Conservation (phyloP, 1,140 invertebrate species). For the Bombus pyrosoma region DNA sequence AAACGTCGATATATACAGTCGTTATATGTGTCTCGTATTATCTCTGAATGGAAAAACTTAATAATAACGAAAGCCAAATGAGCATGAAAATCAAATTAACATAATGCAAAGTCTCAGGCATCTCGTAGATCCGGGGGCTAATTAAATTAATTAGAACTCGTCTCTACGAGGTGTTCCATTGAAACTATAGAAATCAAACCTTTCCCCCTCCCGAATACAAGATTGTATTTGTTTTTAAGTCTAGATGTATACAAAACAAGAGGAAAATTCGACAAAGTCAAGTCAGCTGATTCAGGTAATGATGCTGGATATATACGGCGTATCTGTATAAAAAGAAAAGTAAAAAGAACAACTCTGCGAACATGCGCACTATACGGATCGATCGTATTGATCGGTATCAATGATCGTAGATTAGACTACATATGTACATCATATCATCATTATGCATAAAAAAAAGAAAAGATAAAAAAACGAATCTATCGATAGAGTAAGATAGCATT, state of each 20-base stretch:
- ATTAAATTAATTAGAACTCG: slow-evolving; percentile 44
- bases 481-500: slow-evolving; percentile 68
- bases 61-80: slow-evolving; percentile 65
- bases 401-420: slow-evolving; percentile 60
- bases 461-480: slow-evolving; percentile 58
- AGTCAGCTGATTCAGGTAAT: slow-evolving; percentile 31
- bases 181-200: slow-evolving; percentile 62
- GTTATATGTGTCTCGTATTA: slow-evolving; percentile 57
- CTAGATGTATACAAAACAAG: slow-evolving; percentile 58
- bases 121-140: slow-evolving; percentile 39
- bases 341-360: not conserved
- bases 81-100: slow-evolving; percentile 72
- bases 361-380: slow-evolving; percentile 28
- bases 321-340: slow-evolving; percentile 12
- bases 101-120: slow-evolving; percentile 59
- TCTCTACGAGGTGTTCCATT: slow-evolving; percentile 42
- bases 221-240: slow-evolving; percentile 69
- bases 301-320: not conserved
- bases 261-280: slow-evolving; percentile 41
- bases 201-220: slow-evolving; percentile 44
- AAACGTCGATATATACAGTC: slow-evolving; percentile 53
- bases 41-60: slow-evolving; percentile 63
- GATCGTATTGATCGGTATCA: slow-evolving; percentile 37
- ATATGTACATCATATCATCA: slow-evolving; percentile 74
- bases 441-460: slow-evolving; percentile 56